phyloP scores from a whole-genome alignment of 2,888 invertebrate genomes.

The Epicampocera succincta region DNA sequence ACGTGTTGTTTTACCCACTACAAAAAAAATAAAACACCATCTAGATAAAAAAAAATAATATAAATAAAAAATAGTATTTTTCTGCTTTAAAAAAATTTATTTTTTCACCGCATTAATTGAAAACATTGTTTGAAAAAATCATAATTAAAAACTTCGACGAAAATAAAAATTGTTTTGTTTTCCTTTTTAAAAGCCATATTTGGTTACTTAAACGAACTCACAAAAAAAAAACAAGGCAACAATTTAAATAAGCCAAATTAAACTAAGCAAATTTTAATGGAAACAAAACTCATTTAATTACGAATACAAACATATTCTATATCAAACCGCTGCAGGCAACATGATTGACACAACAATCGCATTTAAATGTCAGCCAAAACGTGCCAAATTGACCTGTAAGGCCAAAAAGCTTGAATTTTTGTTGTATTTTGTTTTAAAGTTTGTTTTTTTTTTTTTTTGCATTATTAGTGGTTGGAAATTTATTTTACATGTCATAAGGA shows the following conservation, averaged over 20 bases:
- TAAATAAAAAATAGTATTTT: too few species aligned
- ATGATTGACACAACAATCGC: conserved; percentile 68
- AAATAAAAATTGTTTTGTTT: too few species aligned
- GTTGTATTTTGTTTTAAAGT: conserved; percentile 3
- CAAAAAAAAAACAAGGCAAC: too few species aligned
- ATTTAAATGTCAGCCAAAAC: conserved; percentile 54
- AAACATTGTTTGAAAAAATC: too few species aligned
- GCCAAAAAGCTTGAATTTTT: conserved; percentile 15
- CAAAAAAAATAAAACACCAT: too few species aligned
- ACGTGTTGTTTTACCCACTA: too few species aligned
- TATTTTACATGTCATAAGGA: conserved; percentile 35
- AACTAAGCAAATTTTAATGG: conserved; percentile 5
- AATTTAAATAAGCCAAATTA: conserved; percentile 10
- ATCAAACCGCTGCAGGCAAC: background rate
- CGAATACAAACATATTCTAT: background rate
- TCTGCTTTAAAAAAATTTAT: too few species aligned
- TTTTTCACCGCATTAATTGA: too few species aligned
- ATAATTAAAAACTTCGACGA: too few species aligned
- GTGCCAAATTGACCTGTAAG: conserved; percentile 55
- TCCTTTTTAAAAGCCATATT: conserved; percentile 16
- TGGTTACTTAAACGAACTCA: background rate
- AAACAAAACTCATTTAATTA: background rate
- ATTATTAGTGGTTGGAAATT: conserved; percentile 15
- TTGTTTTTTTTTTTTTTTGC: conserved; percentile 1
- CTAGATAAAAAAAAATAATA: too few species aligned